Evolutionary conservation across 2,888 invertebrate genomes (phyloP).

Genomic region (Eubasilissa splendida): DNA sequence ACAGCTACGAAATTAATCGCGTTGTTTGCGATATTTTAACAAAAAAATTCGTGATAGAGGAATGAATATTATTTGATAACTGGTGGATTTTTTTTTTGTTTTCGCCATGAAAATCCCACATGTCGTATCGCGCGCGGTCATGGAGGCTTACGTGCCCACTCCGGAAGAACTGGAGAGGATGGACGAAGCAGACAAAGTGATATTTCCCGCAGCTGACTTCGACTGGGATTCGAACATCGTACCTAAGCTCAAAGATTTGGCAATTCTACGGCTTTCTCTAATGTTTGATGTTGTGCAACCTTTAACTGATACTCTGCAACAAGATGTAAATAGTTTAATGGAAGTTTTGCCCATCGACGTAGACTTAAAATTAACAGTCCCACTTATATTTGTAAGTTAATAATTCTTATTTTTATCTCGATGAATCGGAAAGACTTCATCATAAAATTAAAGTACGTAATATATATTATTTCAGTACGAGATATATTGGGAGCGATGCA

Average conservation of each 20-base stretch:
- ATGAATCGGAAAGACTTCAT: no score
- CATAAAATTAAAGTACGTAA: background rate
- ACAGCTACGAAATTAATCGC: background rate
- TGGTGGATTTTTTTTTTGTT: no score
- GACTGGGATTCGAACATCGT: conserved; percentile 70
- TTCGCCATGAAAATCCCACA: conserved; percentile 68
- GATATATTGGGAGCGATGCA: conserved; percentile 77
- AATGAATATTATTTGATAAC: no score
- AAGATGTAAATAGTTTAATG: conserved; percentile 74
- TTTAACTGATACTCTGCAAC: conserved; percentile 69
- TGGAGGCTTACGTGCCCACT: conserved; percentile 64
- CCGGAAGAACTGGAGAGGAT: conserved; percentile 28
- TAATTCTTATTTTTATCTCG: no score
- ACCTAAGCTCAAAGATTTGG: conserved; percentile 66
- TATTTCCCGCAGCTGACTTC: conserved; percentile 67
- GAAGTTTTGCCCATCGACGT: conserved; percentile 75
- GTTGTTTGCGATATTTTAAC: background rate
- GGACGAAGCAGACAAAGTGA: conserved; percentile 61
- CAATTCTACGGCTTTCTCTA: conserved; percentile 64
- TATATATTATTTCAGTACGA: conserved; percentile 68
- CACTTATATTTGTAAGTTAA: conserved; percentile 68
- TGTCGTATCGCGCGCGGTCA: conserved; percentile 64
- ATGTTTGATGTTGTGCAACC: conserved; percentile 71
- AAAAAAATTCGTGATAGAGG: background rate
- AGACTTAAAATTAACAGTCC: conserved; percentile 73